Conservation (phyloP, 2,797 vertebrate species). For the Typhlichthys subterraneus region DNA sequence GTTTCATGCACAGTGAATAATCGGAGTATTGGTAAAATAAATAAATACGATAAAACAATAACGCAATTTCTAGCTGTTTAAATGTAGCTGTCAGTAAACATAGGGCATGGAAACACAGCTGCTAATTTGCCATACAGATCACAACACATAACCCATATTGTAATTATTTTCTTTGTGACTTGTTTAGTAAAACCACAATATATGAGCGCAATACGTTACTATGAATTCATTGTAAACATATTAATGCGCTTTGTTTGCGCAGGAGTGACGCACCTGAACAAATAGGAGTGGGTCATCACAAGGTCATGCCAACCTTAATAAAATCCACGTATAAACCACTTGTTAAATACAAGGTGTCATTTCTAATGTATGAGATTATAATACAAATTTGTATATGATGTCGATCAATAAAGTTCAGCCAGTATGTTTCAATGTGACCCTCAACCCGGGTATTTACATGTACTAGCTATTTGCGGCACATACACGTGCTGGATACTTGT, state of each 20-base stretch:
- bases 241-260: constrained; percentile 38
- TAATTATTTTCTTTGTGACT: too few relatives aligned
- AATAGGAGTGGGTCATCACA: constrained; percentile 63
- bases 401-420: neutral
- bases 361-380: neutral
- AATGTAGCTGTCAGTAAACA: too few relatives aligned
- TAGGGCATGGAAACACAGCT: too few relatives aligned
- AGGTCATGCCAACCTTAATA: constrained; percentile 56
- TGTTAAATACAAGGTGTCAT: too few relatives aligned
- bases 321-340: neutral
- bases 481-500: constrained; percentile 23
- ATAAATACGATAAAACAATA: too few relatives aligned
- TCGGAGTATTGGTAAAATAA: too few relatives aligned
- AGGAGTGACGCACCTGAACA: constrained; percentile 36
- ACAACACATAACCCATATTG: too few relatives aligned
- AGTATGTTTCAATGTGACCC: constrained; percentile 59
- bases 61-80: too few relatives aligned
- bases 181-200: neutral
- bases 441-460: neutral
- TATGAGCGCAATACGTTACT: neutral
- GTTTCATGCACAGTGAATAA: too few relatives aligned
- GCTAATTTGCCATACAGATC: too few relatives aligned
- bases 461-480: constrained; percentile 16
- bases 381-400: neutral
- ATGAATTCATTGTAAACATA: neutral